Conservation (phyloP, 2,797 vertebrate species). For the Acrocephalus scirpaceus region DNA sequence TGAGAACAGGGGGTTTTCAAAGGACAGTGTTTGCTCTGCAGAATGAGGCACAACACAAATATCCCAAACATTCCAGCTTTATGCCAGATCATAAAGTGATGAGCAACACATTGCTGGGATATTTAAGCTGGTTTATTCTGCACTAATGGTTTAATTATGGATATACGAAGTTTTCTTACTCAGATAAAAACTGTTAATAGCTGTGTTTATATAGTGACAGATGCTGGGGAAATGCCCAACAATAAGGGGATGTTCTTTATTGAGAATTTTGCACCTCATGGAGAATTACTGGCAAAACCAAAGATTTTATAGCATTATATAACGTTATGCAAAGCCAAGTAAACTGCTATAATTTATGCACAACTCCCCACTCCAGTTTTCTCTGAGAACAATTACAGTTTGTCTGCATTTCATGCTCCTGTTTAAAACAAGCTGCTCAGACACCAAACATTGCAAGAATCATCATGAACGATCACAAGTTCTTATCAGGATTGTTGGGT, state of each 20-base stretch:
- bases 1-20: not conserved
- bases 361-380: not conserved
- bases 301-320: not conserved
- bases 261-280: not conserved
- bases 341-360: not conserved
- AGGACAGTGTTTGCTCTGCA: not conserved
- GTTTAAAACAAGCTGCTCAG: not conserved
- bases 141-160: not conserved
- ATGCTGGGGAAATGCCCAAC: not conserved
- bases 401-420: not conserved
- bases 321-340: not conserved
- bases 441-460: not conserved
- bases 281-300: not conserved
- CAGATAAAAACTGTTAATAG: not conserved
- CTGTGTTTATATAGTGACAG: not conserved
- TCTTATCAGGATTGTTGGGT: not conserved
- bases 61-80: not conserved
- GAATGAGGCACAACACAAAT: not conserved
- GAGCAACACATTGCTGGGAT: not conserved
- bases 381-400: not conserved
- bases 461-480: rapidly evolving
- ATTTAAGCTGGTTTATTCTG: not conserved
- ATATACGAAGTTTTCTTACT: not conserved
- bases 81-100: not conserved
- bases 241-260: rapidly evolving